Conservation (phyloP, 64 coral and sea anemone genomes). For the Porites australiensis region DNA sequence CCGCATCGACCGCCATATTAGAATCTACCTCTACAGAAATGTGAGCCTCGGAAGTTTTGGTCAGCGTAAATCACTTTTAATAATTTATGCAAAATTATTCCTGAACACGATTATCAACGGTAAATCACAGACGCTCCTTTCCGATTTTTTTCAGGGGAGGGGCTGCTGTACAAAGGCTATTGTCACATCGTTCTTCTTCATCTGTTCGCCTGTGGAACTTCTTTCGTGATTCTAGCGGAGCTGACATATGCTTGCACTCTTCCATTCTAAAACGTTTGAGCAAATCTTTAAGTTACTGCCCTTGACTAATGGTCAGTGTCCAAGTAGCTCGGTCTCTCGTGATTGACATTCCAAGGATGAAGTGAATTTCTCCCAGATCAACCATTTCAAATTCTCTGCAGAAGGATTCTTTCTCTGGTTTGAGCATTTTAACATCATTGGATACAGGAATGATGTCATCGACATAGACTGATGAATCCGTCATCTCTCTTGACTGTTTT, state of each 20-base stretch:
- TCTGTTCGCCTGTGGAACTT: background rate
- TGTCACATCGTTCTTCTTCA: slow-evolving; percentile 19
- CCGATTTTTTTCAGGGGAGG: background rate
- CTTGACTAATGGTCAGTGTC: slow-evolving; percentile 57
- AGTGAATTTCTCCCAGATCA: background rate
- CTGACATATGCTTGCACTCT: slow-evolving; percentile 46
- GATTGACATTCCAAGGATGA: slow-evolving; percentile 53
- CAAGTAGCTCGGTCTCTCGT: background rate
- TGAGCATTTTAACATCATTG: slow-evolving; percentile 36
- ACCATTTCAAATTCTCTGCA: background rate
- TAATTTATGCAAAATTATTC: slow-evolving; percentile 15
- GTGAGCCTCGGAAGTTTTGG: background rate
- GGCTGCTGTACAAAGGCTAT: slow-evolving; percentile 15
- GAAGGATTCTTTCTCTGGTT: slow-evolving; percentile 44
- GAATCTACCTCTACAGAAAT: background rate
- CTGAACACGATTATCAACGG: background rate
- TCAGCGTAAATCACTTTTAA: background rate
- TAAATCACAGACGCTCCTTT: background rate
- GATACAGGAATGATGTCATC: slow-evolving; percentile 48
- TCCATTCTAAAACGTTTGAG: slow-evolving; percentile 46
- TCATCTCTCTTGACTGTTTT: slow-evolving; percentile 19
- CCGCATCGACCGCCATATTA: slow-evolving; percentile 12
- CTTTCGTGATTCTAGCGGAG: slow-evolving; percentile 13
- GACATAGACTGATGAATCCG: slow-evolving; percentile 38
- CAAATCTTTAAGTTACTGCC: background rate